phyloP scores from a whole-genome alignment of 2,888 invertebrate species.

The Synanthedon myopaeformis region DNA sequence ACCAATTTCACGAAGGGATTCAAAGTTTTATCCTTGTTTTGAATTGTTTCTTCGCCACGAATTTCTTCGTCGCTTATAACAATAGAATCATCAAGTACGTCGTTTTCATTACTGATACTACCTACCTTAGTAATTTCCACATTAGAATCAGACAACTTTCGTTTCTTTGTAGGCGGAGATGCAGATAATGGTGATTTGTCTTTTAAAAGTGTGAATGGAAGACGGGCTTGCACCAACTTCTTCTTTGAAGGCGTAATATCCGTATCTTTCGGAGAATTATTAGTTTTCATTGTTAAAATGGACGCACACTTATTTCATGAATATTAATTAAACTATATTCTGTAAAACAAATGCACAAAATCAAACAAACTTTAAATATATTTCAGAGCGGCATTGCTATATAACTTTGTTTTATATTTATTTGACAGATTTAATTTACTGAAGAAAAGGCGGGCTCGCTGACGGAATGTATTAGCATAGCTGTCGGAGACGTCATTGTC shows the following conservation, averaged over 20 bases:
- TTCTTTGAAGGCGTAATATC: slow-evolving; percentile 63
- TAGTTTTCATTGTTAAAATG: slow-evolving; percentile 38
- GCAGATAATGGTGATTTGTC: slow-evolving; percentile 43
- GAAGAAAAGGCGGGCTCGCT: too few relatives aligned
- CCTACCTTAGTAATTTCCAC: slow-evolving; percentile 46
- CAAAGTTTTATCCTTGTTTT: slow-evolving; percentile 18
- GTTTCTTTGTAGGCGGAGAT: slow-evolving; percentile 42
- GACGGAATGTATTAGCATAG: too few relatives aligned
- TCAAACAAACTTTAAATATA: too few relatives aligned
- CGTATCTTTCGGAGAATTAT: slow-evolving; percentile 38
- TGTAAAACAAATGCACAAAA: too few relatives aligned
- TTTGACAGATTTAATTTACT: too few relatives aligned
- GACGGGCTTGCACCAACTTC: slow-evolving; percentile 72
- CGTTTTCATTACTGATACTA: slow-evolving; percentile 52
- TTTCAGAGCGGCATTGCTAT: too few relatives aligned
- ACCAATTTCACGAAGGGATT: slow-evolving; percentile 59
- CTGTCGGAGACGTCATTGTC: too few relatives aligned
- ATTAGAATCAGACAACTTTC: slow-evolving; percentile 50
- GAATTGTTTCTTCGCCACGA: slow-evolving; percentile 19
- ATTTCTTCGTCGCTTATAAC: slow-evolving; percentile 56
- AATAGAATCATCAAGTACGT: slow-evolving; percentile 28
- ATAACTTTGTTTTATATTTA: too few relatives aligned
- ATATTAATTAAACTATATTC: too few relatives aligned
- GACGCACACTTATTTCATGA: too few relatives aligned
- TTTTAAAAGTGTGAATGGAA: slow-evolving; percentile 71